Evolutionary conservation across 2,113 vertebrate species (phyloP).

Genomic region (Pyxicephalus adspersus): DNA sequence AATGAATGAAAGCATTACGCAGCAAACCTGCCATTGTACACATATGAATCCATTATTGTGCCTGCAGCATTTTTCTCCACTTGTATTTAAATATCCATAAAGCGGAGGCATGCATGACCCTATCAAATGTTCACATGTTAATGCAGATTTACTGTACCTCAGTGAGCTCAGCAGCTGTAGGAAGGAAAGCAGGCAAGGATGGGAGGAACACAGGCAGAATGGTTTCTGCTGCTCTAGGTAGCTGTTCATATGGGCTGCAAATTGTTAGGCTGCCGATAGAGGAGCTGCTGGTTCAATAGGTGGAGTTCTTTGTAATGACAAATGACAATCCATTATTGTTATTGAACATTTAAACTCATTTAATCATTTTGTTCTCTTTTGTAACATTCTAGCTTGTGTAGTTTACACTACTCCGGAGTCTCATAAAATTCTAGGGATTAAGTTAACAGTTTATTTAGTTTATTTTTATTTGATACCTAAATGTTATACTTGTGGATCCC

Average conservation of each 20-base stretch:
- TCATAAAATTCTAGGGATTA: too few relatives aligned
- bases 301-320: slow-evolving; percentile 44
- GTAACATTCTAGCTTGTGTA: too few relatives aligned
- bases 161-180: slow-evolving; percentile 19
- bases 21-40: slow-evolving; percentile 35
- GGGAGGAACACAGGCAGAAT: slow-evolving; percentile 19
- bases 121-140: neutral
- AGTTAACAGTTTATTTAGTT: too few relatives aligned
- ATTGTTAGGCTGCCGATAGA: neutral
- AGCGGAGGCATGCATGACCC: neutral
- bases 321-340: slow-evolving; percentile 20
- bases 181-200: slow-evolving; percentile 34
- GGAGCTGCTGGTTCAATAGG: slow-evolving; percentile 4
- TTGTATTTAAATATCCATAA: neutral
- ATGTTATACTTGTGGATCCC: too few relatives aligned
- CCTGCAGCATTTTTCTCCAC: neutral
- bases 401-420: too few relatives aligned
- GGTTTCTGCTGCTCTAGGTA: slow-evolving; percentile 36
- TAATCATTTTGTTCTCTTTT: too few relatives aligned
- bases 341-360: neutral
- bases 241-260: slow-evolving; percentile 9
- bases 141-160: slow-evolving; percentile 37
- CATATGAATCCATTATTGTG: slow-evolving; percentile 11
- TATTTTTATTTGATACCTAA: too few relatives aligned
- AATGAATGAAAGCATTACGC: slow-evolving; percentile 44